Evolutionary conservation across 2,113 vertebrate genomes (phyloP), one percentile per base, ranked within the genome.

Genomic region (Echinops telfairi): DNA sequence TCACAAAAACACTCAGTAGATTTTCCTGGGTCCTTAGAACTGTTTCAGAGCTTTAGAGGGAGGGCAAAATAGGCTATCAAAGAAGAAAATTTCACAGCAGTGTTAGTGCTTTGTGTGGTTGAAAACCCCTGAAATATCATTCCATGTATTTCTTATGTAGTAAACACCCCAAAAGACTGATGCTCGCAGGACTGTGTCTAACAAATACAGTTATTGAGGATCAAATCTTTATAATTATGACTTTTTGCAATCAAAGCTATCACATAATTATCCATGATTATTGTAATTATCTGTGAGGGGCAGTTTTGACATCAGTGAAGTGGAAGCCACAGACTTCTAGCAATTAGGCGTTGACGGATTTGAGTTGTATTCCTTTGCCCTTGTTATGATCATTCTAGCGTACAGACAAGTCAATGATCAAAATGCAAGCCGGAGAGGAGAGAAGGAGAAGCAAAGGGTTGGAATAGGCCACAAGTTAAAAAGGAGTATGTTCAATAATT

Each of bases 401-500:
- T 15, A 33, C 2, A 33, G 20, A 40, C 19, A 8, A 29, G 73
- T 31, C 23, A 8, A 3, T 36, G 3, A 6, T 6, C 25, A 12
- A 33, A 6, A 43, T 8, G 8, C 73, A 53, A 19, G 31, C 36
- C 20, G 83, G 36, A 62, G 7, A 0, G 73, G 1, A 1, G 40
- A 62, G 31, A 11, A 31, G 25, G 6, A 53, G 17, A 31, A 19
- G 27, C 20, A 4, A 33, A 27, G 43, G 53, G 40, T 5, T 1
- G 6, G 36, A 0, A 0, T n/a, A 19, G 2, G 27, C 17, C 2
- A 1, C 3, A 16, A 33, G 19, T 31, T 2, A 68, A 62, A 68
- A 25, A 11, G 0, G 25, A n/a, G 9, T 0, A 0, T 4, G 6
- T 7, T 23, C 22, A 0, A 17, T 4, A 2, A n/a, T 36, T 40